phyloP scores from a whole-genome alignment of 2,113 vertebrate species.

The Elephas maximus region DNA sequence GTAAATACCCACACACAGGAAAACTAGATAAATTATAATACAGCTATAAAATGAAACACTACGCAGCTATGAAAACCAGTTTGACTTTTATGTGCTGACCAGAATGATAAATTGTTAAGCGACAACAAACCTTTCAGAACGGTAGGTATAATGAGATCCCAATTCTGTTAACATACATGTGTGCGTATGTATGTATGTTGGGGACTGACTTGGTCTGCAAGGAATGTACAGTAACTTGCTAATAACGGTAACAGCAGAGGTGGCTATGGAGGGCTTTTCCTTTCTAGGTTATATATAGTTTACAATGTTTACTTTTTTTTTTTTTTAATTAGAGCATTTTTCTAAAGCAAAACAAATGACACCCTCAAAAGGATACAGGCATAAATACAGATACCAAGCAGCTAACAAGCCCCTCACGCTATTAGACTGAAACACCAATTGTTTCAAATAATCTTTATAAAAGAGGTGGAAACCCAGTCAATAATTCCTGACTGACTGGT shows the following conservation, averaged over 20 bases:
- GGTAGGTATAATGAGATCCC: too few relatives aligned
- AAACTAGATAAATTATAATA: background rate
- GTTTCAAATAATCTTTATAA: background rate
- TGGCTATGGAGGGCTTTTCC: background rate
- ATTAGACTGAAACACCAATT: background rate
- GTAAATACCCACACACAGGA: background rate
- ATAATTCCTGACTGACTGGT: rapidly evolving
- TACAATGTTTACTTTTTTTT: background rate
- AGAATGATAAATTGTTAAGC: background rate
- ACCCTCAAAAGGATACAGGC: background rate
- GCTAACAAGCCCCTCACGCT: background rate
- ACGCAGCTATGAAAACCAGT: background rate
- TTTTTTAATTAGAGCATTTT: background rate
- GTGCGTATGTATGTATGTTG: rapidly evolving
- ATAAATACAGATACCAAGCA: background rate
- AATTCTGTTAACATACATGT: background rate
- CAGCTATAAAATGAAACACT: background rate
- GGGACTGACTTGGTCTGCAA: background rate
- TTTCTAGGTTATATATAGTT: background rate
- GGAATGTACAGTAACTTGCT: background rate
- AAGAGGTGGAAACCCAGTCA: background rate
- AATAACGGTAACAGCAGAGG: too few relatives aligned
- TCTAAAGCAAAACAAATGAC: background rate
- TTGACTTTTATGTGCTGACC: background rate
- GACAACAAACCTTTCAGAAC: background rate